Percentiles rank a stretch among this genome's conserved stretches.
Evolutionary conservation across 35 echinoderm and acorn worm species (phyloP).

Genomic region (Nesometra sesokonis): DNA sequence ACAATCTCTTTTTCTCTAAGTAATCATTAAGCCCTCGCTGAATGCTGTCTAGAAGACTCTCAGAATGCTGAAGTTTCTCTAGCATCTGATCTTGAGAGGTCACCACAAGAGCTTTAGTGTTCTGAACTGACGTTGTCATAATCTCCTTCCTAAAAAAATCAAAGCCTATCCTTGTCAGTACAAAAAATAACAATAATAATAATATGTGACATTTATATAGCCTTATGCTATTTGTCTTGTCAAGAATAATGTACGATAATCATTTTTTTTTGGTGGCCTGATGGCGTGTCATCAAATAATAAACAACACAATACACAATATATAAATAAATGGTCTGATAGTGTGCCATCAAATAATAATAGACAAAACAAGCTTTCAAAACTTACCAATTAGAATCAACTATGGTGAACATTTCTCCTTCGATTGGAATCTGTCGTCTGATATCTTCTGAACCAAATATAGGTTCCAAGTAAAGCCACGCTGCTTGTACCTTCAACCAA

Average conservation of each 20-base stretch:
- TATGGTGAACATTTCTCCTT: constrained; percentile 87
- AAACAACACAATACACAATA: too few species aligned
- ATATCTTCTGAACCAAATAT: constrained; percentile 99
- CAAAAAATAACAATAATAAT: too few species aligned
- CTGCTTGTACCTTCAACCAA: constrained; percentile 95
- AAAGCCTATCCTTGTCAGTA: too few species aligned
- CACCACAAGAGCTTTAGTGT: constrained; percentile 76
- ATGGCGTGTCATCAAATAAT: too few species aligned
- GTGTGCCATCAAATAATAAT: too few species aligned
- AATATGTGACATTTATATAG: too few species aligned
- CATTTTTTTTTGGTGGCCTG: too few species aligned
- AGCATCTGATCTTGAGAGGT: constrained; percentile 84
- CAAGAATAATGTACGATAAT: too few species aligned
- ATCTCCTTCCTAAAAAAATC: constrained; percentile 51
- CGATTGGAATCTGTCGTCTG: constrained; percentile 82
- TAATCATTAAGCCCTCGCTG: constrained; percentile 96
- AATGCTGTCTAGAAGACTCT: constrained; percentile 79
- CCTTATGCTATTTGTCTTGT: too few species aligned
- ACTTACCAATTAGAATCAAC: constrained; percentile 88
- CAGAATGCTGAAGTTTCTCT: constrained; percentile 89
- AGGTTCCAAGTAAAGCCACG: constrained; percentile 91
- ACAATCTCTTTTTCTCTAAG: constrained; percentile 94
- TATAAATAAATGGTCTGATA: too few species aligned
- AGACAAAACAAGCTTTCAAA: background rate
- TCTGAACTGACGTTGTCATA: constrained; percentile 71